Evolutionary conservation across 1,140 invertebrate species (phyloP).

Genomic region (Ylistrum balloti): DNA sequence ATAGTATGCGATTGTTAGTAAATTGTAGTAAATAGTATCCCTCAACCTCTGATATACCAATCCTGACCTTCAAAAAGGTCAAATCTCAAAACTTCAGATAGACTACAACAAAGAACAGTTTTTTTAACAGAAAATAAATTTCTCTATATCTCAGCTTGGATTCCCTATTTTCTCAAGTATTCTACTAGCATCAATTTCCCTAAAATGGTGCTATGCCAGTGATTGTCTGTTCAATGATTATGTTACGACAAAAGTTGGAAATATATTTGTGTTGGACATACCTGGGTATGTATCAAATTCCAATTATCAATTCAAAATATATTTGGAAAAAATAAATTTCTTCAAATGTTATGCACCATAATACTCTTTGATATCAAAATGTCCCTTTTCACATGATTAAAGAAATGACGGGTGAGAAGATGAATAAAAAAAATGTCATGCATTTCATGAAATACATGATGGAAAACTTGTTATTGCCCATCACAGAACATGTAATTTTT

Average conservation of each 20-base stretch:
- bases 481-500: background rate
- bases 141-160: background rate
- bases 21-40: conserved; percentile 1
- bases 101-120: background rate
- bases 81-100: background rate
- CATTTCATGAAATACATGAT: background rate
- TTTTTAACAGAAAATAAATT: background rate
- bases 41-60: background rate
- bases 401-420: background rate
- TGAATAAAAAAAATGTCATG: background rate
- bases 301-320: background rate
- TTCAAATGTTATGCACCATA: conserved; percentile 34
- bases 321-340: conserved; percentile 36
- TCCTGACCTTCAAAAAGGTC: background rate
- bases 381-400: background rate
- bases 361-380: conserved; percentile 12
- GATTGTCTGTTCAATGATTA: background rate
- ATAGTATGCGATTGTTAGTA: background rate
- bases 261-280: background rate
- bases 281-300: background rate
- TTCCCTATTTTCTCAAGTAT: background rate
- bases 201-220: background rate
- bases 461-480: background rate
- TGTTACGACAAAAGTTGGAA: background rate
- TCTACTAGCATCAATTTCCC: background rate